Percentiles rank a stretch among this genome's conserved stretches.
phyloP scores from a whole-genome alignment of 2,113 vertebrate species.

The Macrotis lagotis region DNA sequence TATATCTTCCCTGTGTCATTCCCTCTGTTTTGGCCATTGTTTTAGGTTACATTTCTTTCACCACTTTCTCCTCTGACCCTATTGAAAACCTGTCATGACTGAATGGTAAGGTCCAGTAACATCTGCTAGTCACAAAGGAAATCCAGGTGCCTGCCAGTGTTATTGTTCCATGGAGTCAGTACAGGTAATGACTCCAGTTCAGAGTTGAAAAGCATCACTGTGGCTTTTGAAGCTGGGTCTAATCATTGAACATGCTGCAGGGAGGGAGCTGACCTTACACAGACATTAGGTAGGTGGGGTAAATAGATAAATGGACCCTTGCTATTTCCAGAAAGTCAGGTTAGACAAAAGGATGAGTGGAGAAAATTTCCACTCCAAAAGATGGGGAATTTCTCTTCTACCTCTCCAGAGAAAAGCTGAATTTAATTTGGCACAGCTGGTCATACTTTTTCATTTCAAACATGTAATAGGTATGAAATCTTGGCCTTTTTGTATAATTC shows the following conservation, averaged over 20 bases:
- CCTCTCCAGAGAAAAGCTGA: background rate
- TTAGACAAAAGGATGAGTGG: background rate
- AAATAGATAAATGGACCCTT: background rate
- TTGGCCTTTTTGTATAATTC: conserved; percentile 6
- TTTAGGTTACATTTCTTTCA: conserved; percentile 61
- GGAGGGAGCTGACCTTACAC: conserved; percentile 34
- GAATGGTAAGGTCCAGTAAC: conserved; percentile 69
- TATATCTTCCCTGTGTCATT: background rate
- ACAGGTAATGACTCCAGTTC: conserved; percentile 72
- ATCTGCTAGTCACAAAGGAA: conserved; percentile 83
- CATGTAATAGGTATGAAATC: background rate
- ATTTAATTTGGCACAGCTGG: background rate
- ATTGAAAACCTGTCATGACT: conserved; percentile 55
- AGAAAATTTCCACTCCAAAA: background rate
- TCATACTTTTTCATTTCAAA: background rate
- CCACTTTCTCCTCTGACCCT: conserved; percentile 51
- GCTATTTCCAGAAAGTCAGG: background rate
- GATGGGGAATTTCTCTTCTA: background rate
- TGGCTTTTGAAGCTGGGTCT: conserved; percentile 67
- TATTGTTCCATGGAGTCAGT: conserved; percentile 75
- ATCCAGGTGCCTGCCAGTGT: conserved; percentile 69
- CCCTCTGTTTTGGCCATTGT: conserved; percentile 53
- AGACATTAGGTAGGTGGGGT: background rate
- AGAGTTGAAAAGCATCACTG: conserved; percentile 60
- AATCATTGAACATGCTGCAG: conserved; percentile 50